A percentile compares a stretch with the other conserved stretches of the same genome.
Conservation (phyloP, 2,797 vertebrate species). For the Cetoscarus ocellatus region DNA sequence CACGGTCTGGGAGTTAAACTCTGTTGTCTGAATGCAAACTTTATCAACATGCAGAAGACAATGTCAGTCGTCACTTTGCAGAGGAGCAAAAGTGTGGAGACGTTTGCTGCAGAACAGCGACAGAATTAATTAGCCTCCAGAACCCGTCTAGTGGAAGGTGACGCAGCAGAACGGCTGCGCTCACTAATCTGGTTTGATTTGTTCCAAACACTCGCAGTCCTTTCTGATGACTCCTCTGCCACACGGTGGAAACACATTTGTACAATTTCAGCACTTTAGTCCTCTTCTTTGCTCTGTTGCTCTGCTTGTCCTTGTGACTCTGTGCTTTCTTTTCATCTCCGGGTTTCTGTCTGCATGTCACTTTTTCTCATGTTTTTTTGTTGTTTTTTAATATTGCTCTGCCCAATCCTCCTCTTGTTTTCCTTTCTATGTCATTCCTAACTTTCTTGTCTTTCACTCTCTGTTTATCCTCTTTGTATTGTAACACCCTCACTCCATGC, state of each 20-base stretch:
- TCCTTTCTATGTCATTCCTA: slow-evolving; percentile 2
- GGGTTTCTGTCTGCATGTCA: background rate
- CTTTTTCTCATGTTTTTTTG: slow-evolving; percentile 8
- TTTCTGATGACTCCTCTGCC: slow-evolving; percentile 41
- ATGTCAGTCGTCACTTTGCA: slow-evolving; percentile 51
- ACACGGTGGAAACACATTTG: slow-evolving; percentile 18
- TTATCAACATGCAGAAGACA: slow-evolving; percentile 54
- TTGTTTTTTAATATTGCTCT: slow-evolving; percentile 17
- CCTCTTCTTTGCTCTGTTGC: slow-evolving; percentile 1
- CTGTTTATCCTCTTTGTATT: slow-evolving; percentile 25
- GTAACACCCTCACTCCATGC: slow-evolving; percentile 14
- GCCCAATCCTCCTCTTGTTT: slow-evolving; percentile 5
- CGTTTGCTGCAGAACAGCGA: slow-evolving; percentile 40
- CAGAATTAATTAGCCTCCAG: slow-evolving; percentile 69
- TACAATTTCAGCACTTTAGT: slow-evolving; percentile 21
- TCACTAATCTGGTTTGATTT: slow-evolving; percentile 69
- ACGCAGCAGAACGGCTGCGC: slow-evolving; percentile 56
- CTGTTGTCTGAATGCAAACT: slow-evolving; percentile 37
- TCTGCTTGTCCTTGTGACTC: background rate
- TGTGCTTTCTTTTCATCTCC: background rate
- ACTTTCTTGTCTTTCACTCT: slow-evolving; percentile 18
- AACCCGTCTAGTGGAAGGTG: slow-evolving; percentile 57
- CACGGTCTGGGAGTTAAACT: slow-evolving; percentile 33
- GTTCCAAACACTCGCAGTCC: slow-evolving; percentile 50
- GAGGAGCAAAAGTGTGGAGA: slow-evolving; percentile 51